Evolutionary conservation across 2,888 invertebrate genomes (phyloP), one percentile per base, ranked within the genome.

Genomic region (Odontocolon sp.): DNA sequence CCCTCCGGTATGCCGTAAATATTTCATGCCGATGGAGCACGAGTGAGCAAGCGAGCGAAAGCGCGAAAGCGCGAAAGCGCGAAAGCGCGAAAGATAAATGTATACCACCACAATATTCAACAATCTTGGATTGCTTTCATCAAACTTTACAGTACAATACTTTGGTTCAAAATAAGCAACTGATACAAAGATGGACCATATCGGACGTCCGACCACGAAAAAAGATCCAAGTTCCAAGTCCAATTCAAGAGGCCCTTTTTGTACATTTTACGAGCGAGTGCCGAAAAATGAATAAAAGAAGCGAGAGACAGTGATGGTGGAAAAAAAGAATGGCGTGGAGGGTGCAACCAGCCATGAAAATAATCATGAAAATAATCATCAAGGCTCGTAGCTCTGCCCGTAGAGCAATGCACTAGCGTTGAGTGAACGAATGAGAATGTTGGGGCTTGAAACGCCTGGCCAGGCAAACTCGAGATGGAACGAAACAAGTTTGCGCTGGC

Each of bases 401-500:
- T n/a, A n/a, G n/a, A n/a, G n/a, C n/a, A n/a, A n/a, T n/a, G n/a
- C n/a, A n/a, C n/a, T n/a, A n/a, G n/a, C n/a, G n/a, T n/a, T n/a
- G n/a, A n/a, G n/a, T n/a, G n/a, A n/a, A n/a, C n/a, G n/a, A n/a
- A n/a, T n/a, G n/a, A n/a, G n/a, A n/a, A n/a, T n/a, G n/a, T n/a
- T n/a, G 23, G 9, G 33, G 6, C 11, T 42, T 1, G 38, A 9
- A 21, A n/a, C n/a, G n/a, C n/a, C n/a, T n/a, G n/a, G n/a, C n/a
- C n/a, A n/a, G n/a, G 54, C 16, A 18, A 54, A 54, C n/a, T 54
- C n/a, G n/a, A n/a, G n/a, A 45, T 33, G 66, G 40, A 78, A 72
- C 70, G 77, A 77, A 77, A 80, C 77, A 75, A 81, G 80, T 78
- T 80, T 78, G 59, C 77, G 54, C 67, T 67, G 50, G 47, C 67